Evolutionary conservation across 2,888 invertebrate species (phyloP).

Genomic region (Meganola albula): DNA sequence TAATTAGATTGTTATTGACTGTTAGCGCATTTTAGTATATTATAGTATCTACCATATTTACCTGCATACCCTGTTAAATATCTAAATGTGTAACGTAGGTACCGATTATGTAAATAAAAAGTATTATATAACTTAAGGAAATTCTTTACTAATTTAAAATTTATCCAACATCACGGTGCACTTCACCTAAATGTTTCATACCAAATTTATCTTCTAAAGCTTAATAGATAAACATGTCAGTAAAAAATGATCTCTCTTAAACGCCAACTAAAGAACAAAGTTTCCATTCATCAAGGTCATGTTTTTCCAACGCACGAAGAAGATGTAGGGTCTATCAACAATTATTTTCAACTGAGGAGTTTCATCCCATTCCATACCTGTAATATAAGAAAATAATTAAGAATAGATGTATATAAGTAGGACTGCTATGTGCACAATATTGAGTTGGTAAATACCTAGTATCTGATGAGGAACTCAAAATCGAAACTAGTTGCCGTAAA

Average conservation of each 20-base stretch:
- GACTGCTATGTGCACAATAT: too few relatives aligned
- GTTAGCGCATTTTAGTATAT: slow-evolving; percentile 16
- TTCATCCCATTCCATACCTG: slow-evolving; percentile 68
- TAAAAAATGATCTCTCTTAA: too few relatives aligned
- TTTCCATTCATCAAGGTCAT: slow-evolving; percentile 60
- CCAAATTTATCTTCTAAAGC: too few relatives aligned
- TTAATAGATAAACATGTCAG: too few relatives aligned
- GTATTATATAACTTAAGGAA: slow-evolving; percentile 15
- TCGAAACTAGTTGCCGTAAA: too few relatives aligned
- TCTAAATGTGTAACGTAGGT: slow-evolving; percentile 25
- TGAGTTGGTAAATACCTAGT: too few relatives aligned
- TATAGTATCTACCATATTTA: slow-evolving; percentile 11
- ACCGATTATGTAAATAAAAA: slow-evolving; percentile 30
- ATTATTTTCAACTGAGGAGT: slow-evolving; percentile 46
- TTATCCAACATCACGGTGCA: too few relatives aligned
- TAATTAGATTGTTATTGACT: slow-evolving; percentile 23
- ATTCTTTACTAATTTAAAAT: slow-evolving; percentile 22
- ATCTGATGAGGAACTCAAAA: too few relatives aligned
- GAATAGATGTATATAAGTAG: too few relatives aligned
- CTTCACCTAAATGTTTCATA: too few relatives aligned
- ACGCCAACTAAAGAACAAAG: slow-evolving; percentile 54
- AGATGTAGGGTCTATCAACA: slow-evolving; percentile 58
- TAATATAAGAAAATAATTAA: too few relatives aligned
- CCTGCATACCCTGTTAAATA: slow-evolving; percentile 15
- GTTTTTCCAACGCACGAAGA: slow-evolving; percentile 64